Percentiles rank a stretch among this genome's conserved stretches.
phyloP scores from a whole-genome alignment of 2,113 vertebrate genomes.

The Talpa occidentalis region DNA sequence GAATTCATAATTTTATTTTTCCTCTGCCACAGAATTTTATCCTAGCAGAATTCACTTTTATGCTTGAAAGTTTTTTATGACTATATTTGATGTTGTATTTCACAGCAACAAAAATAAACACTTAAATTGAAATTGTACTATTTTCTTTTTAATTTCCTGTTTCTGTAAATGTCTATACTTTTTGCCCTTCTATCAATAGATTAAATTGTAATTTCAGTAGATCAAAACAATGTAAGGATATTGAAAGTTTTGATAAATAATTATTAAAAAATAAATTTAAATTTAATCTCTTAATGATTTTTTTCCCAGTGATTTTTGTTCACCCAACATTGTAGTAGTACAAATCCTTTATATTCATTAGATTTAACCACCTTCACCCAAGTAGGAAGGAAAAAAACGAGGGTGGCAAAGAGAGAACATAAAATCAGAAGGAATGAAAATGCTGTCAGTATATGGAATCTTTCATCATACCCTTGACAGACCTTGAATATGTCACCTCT shows the following conservation, averaged over 20 bases:
- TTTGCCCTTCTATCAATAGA: neutral
- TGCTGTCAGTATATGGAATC: neutral
- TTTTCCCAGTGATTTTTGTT: neutral
- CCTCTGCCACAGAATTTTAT: neutral
- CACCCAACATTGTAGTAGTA: neutral
- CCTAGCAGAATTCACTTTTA: neutral
- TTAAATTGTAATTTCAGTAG: constrained; percentile 8
- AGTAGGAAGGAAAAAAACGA: neutral
- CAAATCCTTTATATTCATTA: neutral
- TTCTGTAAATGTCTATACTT: neutral
- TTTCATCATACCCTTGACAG: neutral
- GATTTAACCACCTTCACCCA: neutral
- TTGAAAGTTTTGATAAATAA: neutral
- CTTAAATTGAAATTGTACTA: neutral
- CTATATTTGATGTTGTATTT: constrained; percentile 2
- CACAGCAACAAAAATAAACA: neutral
- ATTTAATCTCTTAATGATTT: neutral
- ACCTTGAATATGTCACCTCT: neutral
- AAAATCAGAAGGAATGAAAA: neutral
- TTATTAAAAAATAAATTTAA: constrained; percentile 23
- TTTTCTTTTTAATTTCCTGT: neutral
- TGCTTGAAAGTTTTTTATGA: neutral
- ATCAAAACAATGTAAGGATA: neutral
- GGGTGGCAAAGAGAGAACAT: neutral
- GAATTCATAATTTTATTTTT: constrained; percentile 33